Evolutionary conservation across 2,888 invertebrate species (phyloP).

Genomic region (Muscina levida): DNA sequence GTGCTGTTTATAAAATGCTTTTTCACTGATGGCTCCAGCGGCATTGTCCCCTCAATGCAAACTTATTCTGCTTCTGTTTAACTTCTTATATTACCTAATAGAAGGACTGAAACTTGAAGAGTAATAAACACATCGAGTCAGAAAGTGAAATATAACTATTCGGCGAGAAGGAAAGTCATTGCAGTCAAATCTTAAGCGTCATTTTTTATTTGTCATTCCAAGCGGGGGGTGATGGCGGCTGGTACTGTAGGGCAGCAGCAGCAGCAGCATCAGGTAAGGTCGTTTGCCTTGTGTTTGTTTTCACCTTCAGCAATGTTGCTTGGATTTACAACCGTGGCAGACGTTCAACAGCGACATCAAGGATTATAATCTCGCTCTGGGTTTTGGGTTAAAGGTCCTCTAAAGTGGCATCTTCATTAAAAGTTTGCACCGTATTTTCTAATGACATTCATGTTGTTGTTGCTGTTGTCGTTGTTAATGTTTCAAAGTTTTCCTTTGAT

Average conservation of each 20-base stretch:
- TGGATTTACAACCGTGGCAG: too few relatives aligned
- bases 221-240: not conserved
- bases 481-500: constrained; percentile 14
- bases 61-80: too few relatives aligned
- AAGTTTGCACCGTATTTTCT: constrained; percentile 1
- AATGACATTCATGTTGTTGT: not conserved
- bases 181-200: constrained; percentile 22
- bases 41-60: too few relatives aligned
- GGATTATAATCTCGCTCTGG: too few relatives aligned
- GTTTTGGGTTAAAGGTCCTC: not conserved
- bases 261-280: too few relatives aligned
- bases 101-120: too few relatives aligned
- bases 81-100: too few relatives aligned
- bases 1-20: too few relatives aligned
- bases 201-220: constrained; percentile 25
- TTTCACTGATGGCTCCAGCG: too few relatives aligned
- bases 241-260: too few relatives aligned
- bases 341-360: too few relatives aligned
- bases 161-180: constrained; percentile 23
- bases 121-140: not conserved
- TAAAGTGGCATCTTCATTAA: constrained; percentile 25
- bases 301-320: not conserved
- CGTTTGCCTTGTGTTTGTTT: not conserved
- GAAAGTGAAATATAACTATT: constrained; percentile 16
- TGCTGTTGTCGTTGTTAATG: not conserved